phyloP scores from a whole-genome alignment of 2,888 invertebrate genomes.

The Acanthosoma haemorrhoidale region DNA sequence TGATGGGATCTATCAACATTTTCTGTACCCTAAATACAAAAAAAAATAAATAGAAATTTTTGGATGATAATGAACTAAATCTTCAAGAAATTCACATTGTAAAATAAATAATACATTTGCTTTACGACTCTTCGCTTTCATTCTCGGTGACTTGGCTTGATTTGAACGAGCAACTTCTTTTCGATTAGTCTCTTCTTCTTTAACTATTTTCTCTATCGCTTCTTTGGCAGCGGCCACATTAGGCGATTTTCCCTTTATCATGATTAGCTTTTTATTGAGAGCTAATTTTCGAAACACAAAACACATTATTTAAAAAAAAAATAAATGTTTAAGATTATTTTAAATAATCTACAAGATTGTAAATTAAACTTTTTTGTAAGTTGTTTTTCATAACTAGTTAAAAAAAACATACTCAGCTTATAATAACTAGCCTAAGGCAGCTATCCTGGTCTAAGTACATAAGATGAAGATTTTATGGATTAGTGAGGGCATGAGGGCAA shows the following conservation, averaged over 20 bases:
- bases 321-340: background rate
- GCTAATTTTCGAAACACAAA: background rate
- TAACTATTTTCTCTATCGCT: background rate
- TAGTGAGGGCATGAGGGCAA: too few relatives aligned
- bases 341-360: background rate
- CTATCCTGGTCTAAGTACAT: too few relatives aligned
- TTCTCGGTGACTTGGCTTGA: background rate
- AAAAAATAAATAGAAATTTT: background rate
- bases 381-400: too few relatives aligned
- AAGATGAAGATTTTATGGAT: too few relatives aligned
- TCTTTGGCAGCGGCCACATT: conserved; percentile 10
- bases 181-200: background rate
- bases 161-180: background rate
- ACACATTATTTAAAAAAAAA: background rate
- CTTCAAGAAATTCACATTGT: background rate
- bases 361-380: too few relatives aligned
- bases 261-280: background rate
- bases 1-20: background rate
- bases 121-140: conserved; percentile 4
- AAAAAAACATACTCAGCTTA: too few relatives aligned
- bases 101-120: background rate
- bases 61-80: background rate
- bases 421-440: too few relatives aligned
- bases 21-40: background rate
- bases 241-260: conserved; percentile 1